Evolutionary conservation across 2,888 invertebrate species (phyloP), one percentile per base, ranked within the genome.

Genomic region (Stegophylla sp.): DNA sequence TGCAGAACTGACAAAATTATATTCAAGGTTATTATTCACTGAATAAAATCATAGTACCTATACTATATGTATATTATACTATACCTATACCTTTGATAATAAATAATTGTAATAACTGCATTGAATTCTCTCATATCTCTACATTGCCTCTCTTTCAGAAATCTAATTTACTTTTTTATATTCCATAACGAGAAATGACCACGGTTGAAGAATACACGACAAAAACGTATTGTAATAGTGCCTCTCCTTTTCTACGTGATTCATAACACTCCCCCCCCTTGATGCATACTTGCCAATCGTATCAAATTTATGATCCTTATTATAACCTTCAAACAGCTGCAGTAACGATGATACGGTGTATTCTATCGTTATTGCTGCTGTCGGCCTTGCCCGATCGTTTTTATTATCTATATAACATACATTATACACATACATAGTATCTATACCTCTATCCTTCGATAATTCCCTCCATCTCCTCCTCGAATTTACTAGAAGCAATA

Each of bases 251-350:
- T 77, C 69, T 56, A 69, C 67, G 59, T 28, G 43, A 43, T 26
- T n/a, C 26, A 66, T 51, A 41, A 34, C 23, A 41, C 34, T 64
- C 74, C 74, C 61, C 64, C 74, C 74, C 61, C n/a, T 28, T 43
- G 20, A 15, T 63, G 12, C 28, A 51, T 63, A 63, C 34, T 72
- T 75, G 51, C 51, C 63, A 74, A 76, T 66, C 56, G 66, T 43
- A 75, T 51, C 34, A 51, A 5, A 41, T 48, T 53, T 56, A 53
- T 41, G 41, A 67, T 76, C 56, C 66, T 76, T 53, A 23, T 61
- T 13, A 26, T 61, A 79, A 71, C 79, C 79, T 79, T 79, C 71
- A 67, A 45, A 77, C 59, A n/a, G 23, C 23, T 64, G 75, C 75
- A 51, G 45, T 59, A 61, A 77, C 45, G 26, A 69, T 26, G 59